phyloP scores from a whole-genome alignment of 2,797 vertebrate genomes.

The Euthynnus affinis region DNA sequence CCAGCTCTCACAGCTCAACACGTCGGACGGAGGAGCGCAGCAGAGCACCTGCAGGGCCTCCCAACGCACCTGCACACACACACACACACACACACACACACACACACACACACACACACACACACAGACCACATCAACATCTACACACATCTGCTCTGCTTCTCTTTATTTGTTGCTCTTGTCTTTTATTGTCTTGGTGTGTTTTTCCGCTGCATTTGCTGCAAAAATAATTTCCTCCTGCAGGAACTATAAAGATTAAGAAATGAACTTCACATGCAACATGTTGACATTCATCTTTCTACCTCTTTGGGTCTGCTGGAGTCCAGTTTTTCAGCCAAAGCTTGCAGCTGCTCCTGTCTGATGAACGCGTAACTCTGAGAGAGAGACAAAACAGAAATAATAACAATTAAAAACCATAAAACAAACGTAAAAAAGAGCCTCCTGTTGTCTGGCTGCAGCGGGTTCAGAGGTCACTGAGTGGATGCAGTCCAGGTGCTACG shows the following conservation, averaged over 20 bases:
- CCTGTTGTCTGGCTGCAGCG: too few relatives aligned
- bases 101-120: too few relatives aligned
- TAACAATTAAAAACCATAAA: neutral
- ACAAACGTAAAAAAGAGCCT: neutral
- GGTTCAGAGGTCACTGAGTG: neutral
- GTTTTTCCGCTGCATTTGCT: too few relatives aligned
- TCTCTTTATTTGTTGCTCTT: too few relatives aligned
- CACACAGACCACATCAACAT: too few relatives aligned
- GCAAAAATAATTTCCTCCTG: too few relatives aligned
- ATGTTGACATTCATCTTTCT: conserved; percentile 55
- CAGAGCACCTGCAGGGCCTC: conserved; percentile 92
- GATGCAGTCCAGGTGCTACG: too few relatives aligned
- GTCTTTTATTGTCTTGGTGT: too few relatives aligned
- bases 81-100: too few relatives aligned
- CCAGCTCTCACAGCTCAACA: conserved; percentile 95
- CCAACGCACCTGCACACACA: conserved; percentile 87
- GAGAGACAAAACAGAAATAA: conserved; percentile 25
- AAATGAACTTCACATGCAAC: neutral
- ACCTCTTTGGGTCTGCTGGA: conserved; percentile 92
- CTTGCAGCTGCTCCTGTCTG: conserved; percentile 95
- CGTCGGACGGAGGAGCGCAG: conserved; percentile 91
- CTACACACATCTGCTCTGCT: too few relatives aligned
- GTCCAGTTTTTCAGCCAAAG: conserved; percentile 92
- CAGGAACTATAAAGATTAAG: too few relatives aligned
- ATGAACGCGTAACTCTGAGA: conserved; percentile 95